These are phyloP conservation scores for Melipona beecheii DNA, from an alignment of 2,888 invertebrate species.

Conservation along the genomic window DNA sequence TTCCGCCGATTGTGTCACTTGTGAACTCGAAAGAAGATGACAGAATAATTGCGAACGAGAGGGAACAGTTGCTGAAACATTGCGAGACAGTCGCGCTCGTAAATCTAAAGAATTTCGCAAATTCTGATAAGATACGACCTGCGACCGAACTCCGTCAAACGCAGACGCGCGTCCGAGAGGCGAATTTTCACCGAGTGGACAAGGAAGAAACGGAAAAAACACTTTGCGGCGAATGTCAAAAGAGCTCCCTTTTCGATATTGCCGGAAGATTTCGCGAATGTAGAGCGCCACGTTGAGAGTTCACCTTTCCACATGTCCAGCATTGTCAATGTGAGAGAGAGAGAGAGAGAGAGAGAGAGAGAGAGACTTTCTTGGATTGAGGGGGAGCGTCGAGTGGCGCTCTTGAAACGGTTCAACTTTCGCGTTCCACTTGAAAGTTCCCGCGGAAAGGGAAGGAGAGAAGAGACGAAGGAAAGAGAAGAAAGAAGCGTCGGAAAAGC, in stretches of 20 bases:
- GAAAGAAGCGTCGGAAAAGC: background rate
- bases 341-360: background rate
- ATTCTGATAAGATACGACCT: conserved; percentile 1
- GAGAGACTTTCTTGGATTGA: conserved; percentile 27
- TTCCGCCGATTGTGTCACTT: background rate
- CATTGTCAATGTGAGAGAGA: conserved; percentile 12
- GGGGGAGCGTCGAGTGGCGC: conserved; percentile 8
- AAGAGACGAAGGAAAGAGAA: background rate
- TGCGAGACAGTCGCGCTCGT: background rate
- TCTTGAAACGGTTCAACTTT: conserved; percentile 41
- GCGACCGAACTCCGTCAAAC: conserved; percentile 5
- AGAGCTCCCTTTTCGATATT: background rate
- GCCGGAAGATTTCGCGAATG: conserved; percentile 9
- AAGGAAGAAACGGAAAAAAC: background rate
- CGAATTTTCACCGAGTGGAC: background rate
- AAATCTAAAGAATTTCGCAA: conserved; percentile 3
- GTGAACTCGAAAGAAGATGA: background rate
- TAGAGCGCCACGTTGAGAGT: background rate
- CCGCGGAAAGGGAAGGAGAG: background rate
- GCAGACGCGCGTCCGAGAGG: background rate
- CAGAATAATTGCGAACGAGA: background rate
- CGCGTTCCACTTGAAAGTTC: conserved; percentile 20
- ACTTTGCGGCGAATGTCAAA: no score
- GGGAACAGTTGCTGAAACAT: background rate
- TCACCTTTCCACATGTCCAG: conserved; percentile 7